Percentiles rank a stretch among this genome's conserved stretches.
These are phyloP conservation scores for Megalonaias nervosa DNA, from an alignment of 1,140 invertebrate species.

Conservation along the genomic window DNA sequence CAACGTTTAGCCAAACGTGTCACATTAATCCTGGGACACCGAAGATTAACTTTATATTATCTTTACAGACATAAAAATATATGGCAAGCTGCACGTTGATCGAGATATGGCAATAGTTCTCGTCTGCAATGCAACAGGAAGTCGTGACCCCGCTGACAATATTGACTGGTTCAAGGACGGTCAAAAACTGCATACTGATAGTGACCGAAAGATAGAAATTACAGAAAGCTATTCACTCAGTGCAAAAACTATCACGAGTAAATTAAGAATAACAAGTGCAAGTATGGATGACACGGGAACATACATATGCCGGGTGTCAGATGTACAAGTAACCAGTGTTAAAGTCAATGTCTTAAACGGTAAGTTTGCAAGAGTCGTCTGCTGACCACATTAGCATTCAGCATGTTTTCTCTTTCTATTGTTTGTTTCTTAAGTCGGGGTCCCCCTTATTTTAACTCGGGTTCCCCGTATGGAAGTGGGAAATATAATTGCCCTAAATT, in stretches of 20 bases:
- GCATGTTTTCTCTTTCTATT: too few species aligned
- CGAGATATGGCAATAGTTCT: slow-evolving; percentile 49
- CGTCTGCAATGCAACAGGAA: slow-evolving; percentile 62
- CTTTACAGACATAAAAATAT: slow-evolving; percentile 56
- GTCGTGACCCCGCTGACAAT: slow-evolving; percentile 53
- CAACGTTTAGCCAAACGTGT: too few species aligned
- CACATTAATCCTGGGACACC: too few species aligned
- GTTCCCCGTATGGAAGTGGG: too few species aligned
- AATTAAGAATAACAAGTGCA: slow-evolving; percentile 36
- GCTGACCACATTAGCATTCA: too few species aligned
- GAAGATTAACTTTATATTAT: slow-evolving; percentile 6
- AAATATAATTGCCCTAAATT: too few species aligned
- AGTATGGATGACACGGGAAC: slow-evolving; percentile 52
- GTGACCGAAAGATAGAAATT: slow-evolving; percentile 13
- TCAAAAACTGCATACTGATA: slow-evolving; percentile 49
- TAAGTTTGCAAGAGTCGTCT: slow-evolving; percentile 33
- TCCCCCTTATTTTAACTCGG: too few species aligned
- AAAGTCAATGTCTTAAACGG: slow-evolving; percentile 58
- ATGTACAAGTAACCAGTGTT: slow-evolving; percentile 53
- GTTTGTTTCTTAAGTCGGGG: too few species aligned
- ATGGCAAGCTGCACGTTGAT: slow-evolving; percentile 55
- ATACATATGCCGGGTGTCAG: slow-evolving; percentile 56
- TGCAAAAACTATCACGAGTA: slow-evolving; percentile 52
- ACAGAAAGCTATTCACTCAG: slow-evolving; percentile 17
- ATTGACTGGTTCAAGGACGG: slow-evolving; percentile 66